These are phyloP conservation scores for Frieseomelitta varia DNA, from an alignment of 1,140 invertebrate genomes.

Conservation along the genomic window DNA sequence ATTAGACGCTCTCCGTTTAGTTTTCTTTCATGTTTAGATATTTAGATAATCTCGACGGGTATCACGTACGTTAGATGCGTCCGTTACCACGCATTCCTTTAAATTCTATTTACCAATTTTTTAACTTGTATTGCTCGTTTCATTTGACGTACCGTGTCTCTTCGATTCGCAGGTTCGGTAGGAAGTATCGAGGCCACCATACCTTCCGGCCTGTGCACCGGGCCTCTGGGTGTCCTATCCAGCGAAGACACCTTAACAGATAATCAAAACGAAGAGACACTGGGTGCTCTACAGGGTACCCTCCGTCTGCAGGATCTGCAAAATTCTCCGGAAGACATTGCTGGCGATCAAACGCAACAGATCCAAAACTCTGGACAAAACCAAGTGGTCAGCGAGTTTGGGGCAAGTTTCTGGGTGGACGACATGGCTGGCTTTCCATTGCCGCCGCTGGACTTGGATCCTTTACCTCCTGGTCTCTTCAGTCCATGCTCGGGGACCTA, in stretches of 20 bases:
- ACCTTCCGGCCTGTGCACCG: slow-evolving; percentile 77
- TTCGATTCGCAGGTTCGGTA: slow-evolving; percentile 72
- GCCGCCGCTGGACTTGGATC: slow-evolving; percentile 89
- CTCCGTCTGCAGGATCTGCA: slow-evolving; percentile 78
- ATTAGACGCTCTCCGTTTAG: too few species aligned
- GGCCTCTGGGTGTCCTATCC: slow-evolving; percentile 74
- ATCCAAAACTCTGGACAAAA: slow-evolving; percentile 72
- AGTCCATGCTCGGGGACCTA: slow-evolving; percentile 86
- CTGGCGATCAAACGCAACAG: slow-evolving; percentile 73
- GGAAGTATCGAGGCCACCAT: slow-evolving; percentile 81
- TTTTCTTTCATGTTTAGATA: too few species aligned
- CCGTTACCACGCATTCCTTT: too few species aligned
- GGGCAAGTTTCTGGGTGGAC: slow-evolving; percentile 86
- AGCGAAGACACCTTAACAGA: slow-evolving; percentile 73
- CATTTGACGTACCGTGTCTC: not conserved
- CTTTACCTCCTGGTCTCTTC: slow-evolving; percentile 84
- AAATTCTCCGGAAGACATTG: slow-evolving; percentile 73
- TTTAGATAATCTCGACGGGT: too few species aligned
- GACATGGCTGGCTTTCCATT: slow-evolving; percentile 92
- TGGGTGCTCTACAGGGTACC: slow-evolving; percentile 72
- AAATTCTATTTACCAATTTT: not conserved
- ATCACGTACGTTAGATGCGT: too few species aligned
- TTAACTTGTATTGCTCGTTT: not conserved
- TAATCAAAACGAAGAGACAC: slow-evolving; percentile 72
- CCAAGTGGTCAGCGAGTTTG: slow-evolving; percentile 78